Percentiles rank a stretch among this genome's conserved stretches.
Conservation (phyloP, 2,888 invertebrate genomes). For the Melanophora roralis region DNA sequence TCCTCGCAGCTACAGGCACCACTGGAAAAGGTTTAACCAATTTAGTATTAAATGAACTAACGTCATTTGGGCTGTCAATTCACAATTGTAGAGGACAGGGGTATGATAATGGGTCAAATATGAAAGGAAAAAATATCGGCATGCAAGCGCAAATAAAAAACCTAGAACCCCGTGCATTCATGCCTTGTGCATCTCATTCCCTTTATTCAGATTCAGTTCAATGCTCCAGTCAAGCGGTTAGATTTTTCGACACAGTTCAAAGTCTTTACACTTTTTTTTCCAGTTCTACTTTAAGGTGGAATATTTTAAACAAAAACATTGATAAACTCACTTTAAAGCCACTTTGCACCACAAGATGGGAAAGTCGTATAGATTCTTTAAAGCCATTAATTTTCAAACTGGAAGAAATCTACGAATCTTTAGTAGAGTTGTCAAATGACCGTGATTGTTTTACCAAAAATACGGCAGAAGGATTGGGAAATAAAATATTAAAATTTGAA, state of each 20-base stretch:
- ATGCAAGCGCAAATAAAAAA: background rate
- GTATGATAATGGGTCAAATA: slow-evolving; percentile 14
- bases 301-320: slow-evolving; percentile 39
- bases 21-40: slow-evolving; percentile 26
- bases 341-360: slow-evolving; percentile 28
- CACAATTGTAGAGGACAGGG: slow-evolving; percentile 25
- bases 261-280: slow-evolving; percentile 16
- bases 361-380: slow-evolving; percentile 20
- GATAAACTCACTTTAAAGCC: slow-evolving; percentile 27
- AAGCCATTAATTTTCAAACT: slow-evolving; percentile 26
- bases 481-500: slow-evolving; percentile 33
- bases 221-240: slow-evolving; percentile 24
- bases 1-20: slow-evolving; percentile 24
- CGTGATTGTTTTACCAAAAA: slow-evolving; percentile 15
- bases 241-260: slow-evolving; percentile 31
- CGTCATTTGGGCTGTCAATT: background rate
- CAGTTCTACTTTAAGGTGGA: slow-evolving; percentile 37
- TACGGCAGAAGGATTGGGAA: slow-evolving; percentile 21
- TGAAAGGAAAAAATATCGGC: slow-evolving; percentile 26
- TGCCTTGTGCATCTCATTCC: slow-evolving; percentile 8
- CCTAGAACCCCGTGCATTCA: background rate
- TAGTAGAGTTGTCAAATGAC: slow-evolving; percentile 26
- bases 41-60: slow-evolving; percentile 18
- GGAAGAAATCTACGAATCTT: slow-evolving; percentile 39
- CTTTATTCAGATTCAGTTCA: slow-evolving; percentile 12